phyloP scores from a whole-genome alignment of 2,888 invertebrate species.

The Campaea margaritaria region DNA sequence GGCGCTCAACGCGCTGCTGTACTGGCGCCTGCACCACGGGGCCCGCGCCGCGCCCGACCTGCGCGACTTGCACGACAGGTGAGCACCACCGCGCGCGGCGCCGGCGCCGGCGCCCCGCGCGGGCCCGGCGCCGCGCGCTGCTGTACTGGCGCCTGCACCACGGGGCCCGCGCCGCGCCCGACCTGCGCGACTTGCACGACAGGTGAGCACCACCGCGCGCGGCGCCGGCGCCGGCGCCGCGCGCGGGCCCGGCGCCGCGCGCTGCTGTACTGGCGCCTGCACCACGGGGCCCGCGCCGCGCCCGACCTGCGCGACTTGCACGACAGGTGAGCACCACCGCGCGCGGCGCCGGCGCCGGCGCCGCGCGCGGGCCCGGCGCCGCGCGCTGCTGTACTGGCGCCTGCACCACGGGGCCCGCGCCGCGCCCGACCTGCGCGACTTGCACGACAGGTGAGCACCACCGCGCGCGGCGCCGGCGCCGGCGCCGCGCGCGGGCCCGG shows the following conservation, averaged over 20 bases:
- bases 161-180: constrained; percentile 76
- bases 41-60: constrained; percentile 70
- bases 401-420: constrained; percentile 89
- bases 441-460: constrained; percentile 59
- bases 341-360: constrained; percentile 21
- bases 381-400: constrained; percentile 92
- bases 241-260: constrained; percentile 79
- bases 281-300: constrained; percentile 86
- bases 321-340: constrained; percentile 55
- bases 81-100: constrained; percentile 14
- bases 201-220: constrained; percentile 51
- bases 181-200: constrained; percentile 56
- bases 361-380: constrained; percentile 67
- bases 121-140: constrained; percentile 84
- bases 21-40: constrained; percentile 92
- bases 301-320: constrained; percentile 54
- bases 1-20: constrained; percentile 89
- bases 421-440: constrained; percentile 46
- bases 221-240: constrained; percentile 48
- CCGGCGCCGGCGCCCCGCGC: constrained; percentile 57
- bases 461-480: too few species aligned
- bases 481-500: too few species aligned
- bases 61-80: constrained; percentile 61
- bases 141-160: constrained; percentile 94
- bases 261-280: constrained; percentile 93